Evolutionary conservation across 2,888 invertebrate species (phyloP), one percentile per base, ranked within the genome.

Genomic region (Parnassius smintheus): DNA sequence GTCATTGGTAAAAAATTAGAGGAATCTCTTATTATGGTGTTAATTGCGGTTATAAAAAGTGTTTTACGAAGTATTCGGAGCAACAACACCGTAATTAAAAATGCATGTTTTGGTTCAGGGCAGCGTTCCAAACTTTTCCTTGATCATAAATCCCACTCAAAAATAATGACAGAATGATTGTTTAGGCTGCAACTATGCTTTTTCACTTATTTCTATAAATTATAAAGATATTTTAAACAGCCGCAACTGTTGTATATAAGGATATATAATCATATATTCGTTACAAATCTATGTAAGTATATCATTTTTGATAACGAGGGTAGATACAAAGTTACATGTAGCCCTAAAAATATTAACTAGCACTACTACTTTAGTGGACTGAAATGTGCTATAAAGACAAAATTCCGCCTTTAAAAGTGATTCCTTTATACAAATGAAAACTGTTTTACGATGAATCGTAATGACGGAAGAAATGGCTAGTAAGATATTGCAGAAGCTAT

Each of bases 321-420:
- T 13, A 44, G 0, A 18, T 51, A n/a, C 22, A 77, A 78, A 80
- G 76, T 75, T 77, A 76, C 74, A 69, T 68, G 52, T 62, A 61
- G 59, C 69, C 72, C 72, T 80, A 79, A 80, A 81, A 72, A 74
- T 69, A 74, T 74, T 70, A 61, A 70, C 67, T 64, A 46, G n/a
- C 12, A n/a, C n/a, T 12, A 75, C 74, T 73, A 70, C 71, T 79
- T 78, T 83, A 77, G 84, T 82, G 79, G 81, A 80, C 77, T 70
- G 73, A 73, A 70, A 73, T 65, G 69, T 66, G 64, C 80, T 81
- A 75, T 85, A 84, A 84, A 83, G 71, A 76, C 81, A 78, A 84
- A 85, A 81, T 80, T 78, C 72, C 75, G 74, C 71, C 68, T 66
- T 70, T 68, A 70, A 76, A 74, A 76, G 76, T 73, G 77, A 78